These are phyloP conservation scores for Cherax destructor DNA, from an alignment of 1,140 invertebrate genomes.

Conservation along the genomic window DNA sequence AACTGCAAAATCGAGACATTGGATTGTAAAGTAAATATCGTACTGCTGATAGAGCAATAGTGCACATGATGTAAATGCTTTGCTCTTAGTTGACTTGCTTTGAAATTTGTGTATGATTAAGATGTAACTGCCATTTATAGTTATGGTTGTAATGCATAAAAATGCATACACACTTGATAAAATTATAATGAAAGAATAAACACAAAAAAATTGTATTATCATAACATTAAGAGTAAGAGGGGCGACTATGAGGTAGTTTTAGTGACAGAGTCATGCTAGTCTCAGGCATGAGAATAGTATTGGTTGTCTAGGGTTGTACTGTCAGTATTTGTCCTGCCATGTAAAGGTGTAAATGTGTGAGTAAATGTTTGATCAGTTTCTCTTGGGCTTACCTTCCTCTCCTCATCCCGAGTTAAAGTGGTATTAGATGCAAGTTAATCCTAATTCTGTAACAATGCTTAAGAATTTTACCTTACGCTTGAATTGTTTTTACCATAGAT, in stretches of 20 bases:
- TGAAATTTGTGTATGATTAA: too few relatives aligned
- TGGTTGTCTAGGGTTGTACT: slow-evolving; percentile 63
- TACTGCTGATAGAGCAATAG: too few relatives aligned
- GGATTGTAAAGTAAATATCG: too few relatives aligned
- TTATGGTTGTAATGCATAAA: too few relatives aligned
- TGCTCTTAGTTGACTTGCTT: too few relatives aligned
- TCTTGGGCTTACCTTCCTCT: background rate
- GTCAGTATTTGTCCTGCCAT: slow-evolving; percentile 23
- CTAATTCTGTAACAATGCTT: slow-evolving; percentile 5
- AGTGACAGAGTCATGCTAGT: slow-evolving; percentile 17
- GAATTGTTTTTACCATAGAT: slow-evolving; percentile 1
- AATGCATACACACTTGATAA: too few relatives aligned
- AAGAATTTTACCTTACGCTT: background rate
- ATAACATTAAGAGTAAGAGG: background rate
- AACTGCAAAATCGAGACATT: too few relatives aligned
- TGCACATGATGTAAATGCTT: too few relatives aligned
- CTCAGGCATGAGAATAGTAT: slow-evolving; percentile 8
- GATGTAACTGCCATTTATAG: too few relatives aligned
- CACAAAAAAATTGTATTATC: background rate
- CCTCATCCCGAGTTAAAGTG: background rate
- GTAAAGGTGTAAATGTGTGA: slow-evolving; percentile 9
- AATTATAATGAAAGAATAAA: too few relatives aligned
- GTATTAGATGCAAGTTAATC: background rate
- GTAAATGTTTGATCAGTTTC: background rate
- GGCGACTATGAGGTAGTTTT: background rate